Evolutionary conservation across 2,888 invertebrate species (phyloP).

Genomic region (Napeogenes inachia): DNA sequence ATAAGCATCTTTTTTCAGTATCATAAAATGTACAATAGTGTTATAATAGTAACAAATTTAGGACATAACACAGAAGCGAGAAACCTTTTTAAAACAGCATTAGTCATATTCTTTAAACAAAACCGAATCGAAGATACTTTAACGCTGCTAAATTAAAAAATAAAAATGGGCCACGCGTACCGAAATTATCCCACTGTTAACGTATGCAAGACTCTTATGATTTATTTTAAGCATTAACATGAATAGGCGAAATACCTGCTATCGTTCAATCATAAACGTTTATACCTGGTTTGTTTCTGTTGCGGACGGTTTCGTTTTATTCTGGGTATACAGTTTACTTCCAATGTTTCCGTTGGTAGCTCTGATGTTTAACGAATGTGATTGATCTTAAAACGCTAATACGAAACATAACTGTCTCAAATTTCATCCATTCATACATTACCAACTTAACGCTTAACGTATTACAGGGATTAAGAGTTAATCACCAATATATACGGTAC

Average conservation of each 20-base stretch:
- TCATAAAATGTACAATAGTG: too few relatives aligned
- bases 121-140: neutral
- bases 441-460: too few relatives aligned
- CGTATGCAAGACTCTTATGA: slow-evolving; percentile 38
- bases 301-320: slow-evolving; percentile 46
- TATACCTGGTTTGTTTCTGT: slow-evolving; percentile 75
- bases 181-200: slow-evolving; percentile 18
- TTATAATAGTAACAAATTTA: too few relatives aligned
- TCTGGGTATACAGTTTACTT: slow-evolving; percentile 21
- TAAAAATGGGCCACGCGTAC: neutral
- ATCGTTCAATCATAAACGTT: slow-evolving; percentile 71
- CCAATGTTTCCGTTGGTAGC: slow-evolving; percentile 21
- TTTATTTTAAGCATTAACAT: slow-evolving; percentile 74
- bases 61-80: neutral
- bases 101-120: too few relatives aligned
- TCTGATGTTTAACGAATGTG: slow-evolving; percentile 5
- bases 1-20: too few relatives aligned
- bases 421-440: too few relatives aligned
- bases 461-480: too few relatives aligned
- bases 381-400: neutral
- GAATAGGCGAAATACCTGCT: slow-evolving; percentile 63
- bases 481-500: too few relatives aligned
- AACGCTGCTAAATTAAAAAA: neutral
- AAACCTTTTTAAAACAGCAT: neutral
- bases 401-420: too few relatives aligned